Conservation (phyloP, 1,140 invertebrate genomes). For the Heliconius congener region DNA sequence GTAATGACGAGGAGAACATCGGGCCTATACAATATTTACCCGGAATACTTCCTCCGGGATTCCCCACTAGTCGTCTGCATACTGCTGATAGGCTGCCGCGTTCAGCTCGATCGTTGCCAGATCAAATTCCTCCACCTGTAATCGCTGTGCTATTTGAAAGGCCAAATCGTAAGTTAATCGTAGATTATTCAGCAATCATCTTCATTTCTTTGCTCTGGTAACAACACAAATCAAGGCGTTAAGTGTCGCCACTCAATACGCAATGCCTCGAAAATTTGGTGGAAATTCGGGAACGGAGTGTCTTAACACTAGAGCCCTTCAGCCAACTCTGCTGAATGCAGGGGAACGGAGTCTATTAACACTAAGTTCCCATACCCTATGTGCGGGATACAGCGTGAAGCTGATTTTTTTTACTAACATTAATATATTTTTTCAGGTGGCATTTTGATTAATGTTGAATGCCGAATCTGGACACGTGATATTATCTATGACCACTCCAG, state of each 20-base stretch:
- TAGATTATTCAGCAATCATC: too few species aligned
- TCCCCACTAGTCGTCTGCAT: conserved; percentile 84
- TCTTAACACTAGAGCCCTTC: too few species aligned
- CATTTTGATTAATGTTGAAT: conserved; percentile 91
- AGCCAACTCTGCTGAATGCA: too few species aligned
- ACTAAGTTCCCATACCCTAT: too few species aligned
- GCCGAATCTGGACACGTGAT: conserved; percentile 96
- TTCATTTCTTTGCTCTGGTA: too few species aligned
- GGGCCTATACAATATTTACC: conserved; percentile 91
- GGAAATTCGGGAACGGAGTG: too few species aligned
- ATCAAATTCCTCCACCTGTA: conserved; percentile 91
- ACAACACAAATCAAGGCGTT: too few species aligned
- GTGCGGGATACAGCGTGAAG: too few species aligned
- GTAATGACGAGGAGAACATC: conserved; percentile 93
- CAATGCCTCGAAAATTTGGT: too few species aligned
- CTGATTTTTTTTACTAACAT: too few species aligned
- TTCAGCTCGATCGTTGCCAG: conserved; percentile 87
- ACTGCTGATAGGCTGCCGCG: conserved; percentile 84
- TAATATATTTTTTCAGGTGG: conserved; percentile 77
- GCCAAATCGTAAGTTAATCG: conserved; percentile 85
- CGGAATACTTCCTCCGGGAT: conserved; percentile 87
- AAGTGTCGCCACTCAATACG: too few species aligned
- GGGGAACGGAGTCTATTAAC: too few species aligned
- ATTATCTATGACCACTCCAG: conserved; percentile 87
- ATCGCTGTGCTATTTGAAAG: conserved; percentile 92